A percentile compares a stretch with the other conserved stretches of the same genome.
Evolutionary conservation across 2,797 vertebrate genomes (phyloP).

Genomic region (Enteromius viviparus): DNA sequence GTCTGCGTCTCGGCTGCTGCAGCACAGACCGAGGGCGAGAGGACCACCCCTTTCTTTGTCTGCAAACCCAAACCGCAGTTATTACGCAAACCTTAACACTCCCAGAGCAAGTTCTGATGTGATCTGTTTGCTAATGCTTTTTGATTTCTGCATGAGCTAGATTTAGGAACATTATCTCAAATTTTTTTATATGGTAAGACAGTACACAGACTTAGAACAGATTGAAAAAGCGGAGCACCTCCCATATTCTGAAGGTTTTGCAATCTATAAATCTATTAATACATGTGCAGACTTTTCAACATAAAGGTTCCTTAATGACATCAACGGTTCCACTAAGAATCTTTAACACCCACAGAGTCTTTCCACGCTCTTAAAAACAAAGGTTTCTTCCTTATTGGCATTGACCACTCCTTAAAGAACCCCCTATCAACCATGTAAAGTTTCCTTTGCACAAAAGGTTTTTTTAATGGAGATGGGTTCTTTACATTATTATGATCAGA

Average conservation of each 20-base stretch:
- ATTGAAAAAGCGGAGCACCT: not conserved
- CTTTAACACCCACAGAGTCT: not conserved
- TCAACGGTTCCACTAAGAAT: not conserved
- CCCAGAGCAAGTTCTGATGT: constrained; percentile 23
- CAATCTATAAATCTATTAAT: not conserved
- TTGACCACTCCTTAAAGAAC: not conserved
- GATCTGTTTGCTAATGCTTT: constrained; percentile 24
- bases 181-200: not conserved
- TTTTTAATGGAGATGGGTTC: not conserved
- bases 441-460: not conserved
- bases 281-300: not conserved
- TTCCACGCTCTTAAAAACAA: not conserved
- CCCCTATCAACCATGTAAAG: not conserved
- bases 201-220: not conserved
- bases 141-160: constrained; percentile 18
- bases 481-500: not conserved
- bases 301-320: not conserved
- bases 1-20: constrained; percentile 21
- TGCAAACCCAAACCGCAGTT: constrained; percentile 31
- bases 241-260: not conserved
- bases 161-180: constrained; percentile 21
- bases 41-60: constrained; percentile 40
- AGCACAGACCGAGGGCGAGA: constrained; percentile 19
- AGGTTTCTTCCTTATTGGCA: not conserved
- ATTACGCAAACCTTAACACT: constrained; percentile 29